A percentile compares a stretch with the other conserved stretches of the same genome.
Evolutionary conservation across 2,888 invertebrate species (phyloP).

Genomic region (Agriopis leucophaearia): DNA sequence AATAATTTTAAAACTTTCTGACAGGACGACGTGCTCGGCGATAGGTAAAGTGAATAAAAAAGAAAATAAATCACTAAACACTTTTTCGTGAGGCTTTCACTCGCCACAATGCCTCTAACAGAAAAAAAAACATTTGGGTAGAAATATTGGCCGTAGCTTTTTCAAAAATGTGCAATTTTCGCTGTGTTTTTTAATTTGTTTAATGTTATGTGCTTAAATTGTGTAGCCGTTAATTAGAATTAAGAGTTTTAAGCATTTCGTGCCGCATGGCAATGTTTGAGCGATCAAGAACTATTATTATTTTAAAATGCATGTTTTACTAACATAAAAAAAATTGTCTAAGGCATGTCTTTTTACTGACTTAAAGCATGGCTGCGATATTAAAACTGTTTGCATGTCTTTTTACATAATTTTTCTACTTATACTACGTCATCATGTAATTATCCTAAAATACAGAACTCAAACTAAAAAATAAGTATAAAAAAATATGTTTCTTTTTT

Average conservation of each 20-base stretch:
- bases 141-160: constrained; percentile 52
- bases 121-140: constrained; percentile 12
- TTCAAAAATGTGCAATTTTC: constrained; percentile 44
- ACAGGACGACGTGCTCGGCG: constrained; percentile 70
- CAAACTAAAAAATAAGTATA: background rate
- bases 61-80: constrained; percentile 47
- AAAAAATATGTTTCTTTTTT: background rate
- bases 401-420: background rate
- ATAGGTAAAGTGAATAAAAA: constrained; percentile 66
- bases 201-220: constrained; percentile 39
- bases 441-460: background rate
- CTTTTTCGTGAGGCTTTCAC: constrained; percentile 47
- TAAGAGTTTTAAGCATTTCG: constrained; percentile 47
- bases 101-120: constrained; percentile 29
- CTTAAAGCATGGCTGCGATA: constrained; percentile 30
- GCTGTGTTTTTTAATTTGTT: constrained; percentile 45
- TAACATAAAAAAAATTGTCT: constrained; percentile 24
- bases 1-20: constrained; percentile 52
- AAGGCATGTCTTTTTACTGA: constrained; percentile 34
- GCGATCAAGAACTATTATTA: constrained; percentile 67
- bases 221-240: constrained; percentile 50
- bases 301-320: constrained; percentile 43
- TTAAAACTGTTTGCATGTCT: constrained; percentile 33
- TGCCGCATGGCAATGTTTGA: constrained; percentile 70
- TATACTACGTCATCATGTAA: background rate